Base-by-base conservation (phyloP, 2,797 vertebrate species). In the Rhynchotus rufescens region DNA sequence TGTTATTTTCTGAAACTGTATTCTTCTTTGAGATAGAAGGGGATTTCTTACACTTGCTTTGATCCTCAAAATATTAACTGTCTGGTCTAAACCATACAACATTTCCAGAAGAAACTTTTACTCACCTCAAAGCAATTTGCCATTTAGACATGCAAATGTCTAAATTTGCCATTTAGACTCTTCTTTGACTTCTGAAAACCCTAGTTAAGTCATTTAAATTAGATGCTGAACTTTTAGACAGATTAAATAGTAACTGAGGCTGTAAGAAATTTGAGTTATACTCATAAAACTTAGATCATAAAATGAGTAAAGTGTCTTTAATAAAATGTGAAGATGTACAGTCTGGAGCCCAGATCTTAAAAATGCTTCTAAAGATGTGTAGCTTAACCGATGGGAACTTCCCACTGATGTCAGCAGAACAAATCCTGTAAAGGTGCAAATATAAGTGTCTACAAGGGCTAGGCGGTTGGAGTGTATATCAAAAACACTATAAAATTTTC, bases 21-120 rank as follows among this genome's bases (percentile, higher is more conserved):
- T 30, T 79, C 0, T 80, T 62, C 69, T 80, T n/a, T 72, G 52
- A 91, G 68, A 61, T 34, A 52, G 22, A n/a, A 91, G 40, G 81
- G 49, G 77, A 84, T 90, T 94, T 68, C 16, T 91, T 86, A 65
- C 25, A 23, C n/a, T 94, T 82, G 40, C 12, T 90, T 89, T 90
- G 52, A 49, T 82, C 68, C 44, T 77, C 32, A 61, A 59, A 88
- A 80, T 51, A 17, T 45, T 72, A 36, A 10, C 49, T 84, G 61
- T n/a, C 51, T 91, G 42, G 30, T 38, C 57, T 54, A 64, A 84
- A 16, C 20, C 30, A 22, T 34, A 12, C 0, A 71, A 6, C 5
- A 38, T 82, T 84, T 88, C 36, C 57, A 82, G 25, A 38, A 82
- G 36, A 15, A 74, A 14, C 9, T 66, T 84, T 80, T 79, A 8